Percentiles rank a stretch among this genome's conserved stretches.
These are phyloP conservation scores for Ochlodes sylvanus DNA, from an alignment of 2,888 invertebrate species.

Conservation along the genomic window DNA sequence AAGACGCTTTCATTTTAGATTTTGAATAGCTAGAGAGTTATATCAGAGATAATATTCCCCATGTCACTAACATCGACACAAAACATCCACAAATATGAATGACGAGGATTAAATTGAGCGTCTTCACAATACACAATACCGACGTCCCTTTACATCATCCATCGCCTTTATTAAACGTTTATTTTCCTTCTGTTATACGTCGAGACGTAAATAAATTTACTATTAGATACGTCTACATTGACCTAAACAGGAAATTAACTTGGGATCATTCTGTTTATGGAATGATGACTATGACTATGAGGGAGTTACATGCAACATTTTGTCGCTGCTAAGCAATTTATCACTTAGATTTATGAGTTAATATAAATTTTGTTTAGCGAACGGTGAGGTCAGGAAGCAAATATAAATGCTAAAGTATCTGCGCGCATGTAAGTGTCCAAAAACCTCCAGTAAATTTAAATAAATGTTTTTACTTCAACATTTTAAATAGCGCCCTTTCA, in stretches of 20 bases:
- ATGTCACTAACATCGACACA: neutral
- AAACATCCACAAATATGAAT: constrained; percentile 4
- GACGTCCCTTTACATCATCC: neutral
- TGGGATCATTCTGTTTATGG: constrained; percentile 1
- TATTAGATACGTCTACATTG: neutral
- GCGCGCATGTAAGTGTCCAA: neutral
- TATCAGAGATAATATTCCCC: no score
- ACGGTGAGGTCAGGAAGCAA: neutral
- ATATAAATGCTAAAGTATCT: constrained; percentile 8
- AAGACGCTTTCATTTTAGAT: no score
- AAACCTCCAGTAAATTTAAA: neutral
- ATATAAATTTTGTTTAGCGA: constrained; percentile 30
- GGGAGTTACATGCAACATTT: constrained; percentile 11
- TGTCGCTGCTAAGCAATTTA: constrained; percentile 15
- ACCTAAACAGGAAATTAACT: constrained; percentile 16
- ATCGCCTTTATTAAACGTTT: constrained; percentile 2
- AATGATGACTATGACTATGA: constrained; percentile 19
- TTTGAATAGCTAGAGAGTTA: no score
- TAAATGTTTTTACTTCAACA: neutral
- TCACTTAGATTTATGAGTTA: constrained; percentile 21
- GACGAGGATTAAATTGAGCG: constrained; percentile 11
- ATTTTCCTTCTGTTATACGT: constrained; percentile 1
- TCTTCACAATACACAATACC: constrained; percentile 4
- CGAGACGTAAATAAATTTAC: constrained; percentile 1
- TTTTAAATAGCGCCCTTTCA: neutral